A percentile compares a stretch with the other conserved stretches of the same genome.
Evolutionary conservation across 2,797 vertebrate genomes (phyloP).

Genomic region (Typhlichthys subterraneus): DNA sequence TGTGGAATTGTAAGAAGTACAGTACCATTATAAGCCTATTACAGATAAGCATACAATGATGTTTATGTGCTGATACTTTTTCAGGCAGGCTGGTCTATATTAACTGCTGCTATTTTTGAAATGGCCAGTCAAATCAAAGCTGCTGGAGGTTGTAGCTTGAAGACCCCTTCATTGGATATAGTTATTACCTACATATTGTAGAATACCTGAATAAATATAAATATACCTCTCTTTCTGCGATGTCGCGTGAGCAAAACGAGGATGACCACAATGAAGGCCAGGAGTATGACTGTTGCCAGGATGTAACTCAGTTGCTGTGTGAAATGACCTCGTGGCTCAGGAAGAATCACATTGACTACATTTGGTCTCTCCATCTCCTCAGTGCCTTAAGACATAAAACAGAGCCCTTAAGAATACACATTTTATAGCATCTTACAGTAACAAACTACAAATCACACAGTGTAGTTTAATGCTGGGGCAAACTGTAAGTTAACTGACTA

Average conservation of each 20-base stretch:
- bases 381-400: conserved; percentile 70
- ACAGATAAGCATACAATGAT: too few relatives aligned
- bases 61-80: too few relatives aligned
- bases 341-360: conserved; percentile 91
- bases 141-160: too few relatives aligned
- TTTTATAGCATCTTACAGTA: neutral
- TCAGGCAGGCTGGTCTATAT: too few relatives aligned
- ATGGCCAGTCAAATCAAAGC: too few relatives aligned
- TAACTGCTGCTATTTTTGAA: too few relatives aligned
- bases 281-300: conserved; percentile 87
- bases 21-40: too few relatives aligned
- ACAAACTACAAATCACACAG: neutral
- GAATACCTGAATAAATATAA: neutral
- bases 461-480: neutral
- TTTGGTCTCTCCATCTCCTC: conserved; percentile 75
- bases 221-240: conserved; percentile 84
- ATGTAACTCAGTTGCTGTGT: conserved; percentile 92
- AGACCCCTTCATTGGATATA: too few relatives aligned
- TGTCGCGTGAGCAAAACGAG: conserved; percentile 81
- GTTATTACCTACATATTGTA: neutral
- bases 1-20: too few relatives aligned
- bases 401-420: neutral
- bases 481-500: neutral
- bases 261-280: conserved; percentile 82
- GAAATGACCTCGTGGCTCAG: conserved; percentile 84